A percentile compares a stretch with the other conserved stretches of the same genome.
phyloP scores from a whole-genome alignment of 2,888 invertebrate species.

The Fragum whitleyi region DNA sequence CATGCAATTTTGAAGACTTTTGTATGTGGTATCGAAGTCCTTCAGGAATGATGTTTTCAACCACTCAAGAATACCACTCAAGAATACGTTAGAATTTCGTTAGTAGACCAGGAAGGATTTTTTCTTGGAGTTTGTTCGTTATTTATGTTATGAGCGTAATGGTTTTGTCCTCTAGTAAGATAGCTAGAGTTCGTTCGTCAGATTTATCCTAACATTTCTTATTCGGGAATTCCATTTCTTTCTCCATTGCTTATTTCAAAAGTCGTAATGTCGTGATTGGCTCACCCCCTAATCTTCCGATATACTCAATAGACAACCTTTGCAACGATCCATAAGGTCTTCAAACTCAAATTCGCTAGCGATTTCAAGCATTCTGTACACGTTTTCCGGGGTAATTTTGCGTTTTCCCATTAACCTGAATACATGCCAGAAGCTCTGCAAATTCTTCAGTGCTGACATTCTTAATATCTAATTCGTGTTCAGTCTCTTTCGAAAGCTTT shows the following conservation, averaged over 20 bases:
- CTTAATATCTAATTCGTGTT: neutral
- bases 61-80: neutral
- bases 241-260: neutral
- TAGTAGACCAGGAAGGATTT: neutral
- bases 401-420: neutral
- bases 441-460: neutral
- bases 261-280: neutral
- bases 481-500: neutral
- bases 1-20: too few relatives aligned
- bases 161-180: neutral
- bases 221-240: neutral
- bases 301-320: neutral
- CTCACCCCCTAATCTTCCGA: neutral
- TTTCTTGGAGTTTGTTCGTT: too few relatives aligned
- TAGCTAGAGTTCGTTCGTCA: neutral
- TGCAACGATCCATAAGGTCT: neutral
- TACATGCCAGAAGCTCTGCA: constrained; percentile 4
- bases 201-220: neutral
- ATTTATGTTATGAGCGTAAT: neutral
- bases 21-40: too few relatives aligned
- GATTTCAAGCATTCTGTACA: neutral
- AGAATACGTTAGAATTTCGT: neutral
- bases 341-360: neutral
- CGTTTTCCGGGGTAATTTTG: neutral
- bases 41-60: neutral